Percentiles rank a stretch among this genome's conserved stretches.
phyloP scores from a whole-genome alignment of 2,797 vertebrate species.

The Epinephelus coioides region DNA sequence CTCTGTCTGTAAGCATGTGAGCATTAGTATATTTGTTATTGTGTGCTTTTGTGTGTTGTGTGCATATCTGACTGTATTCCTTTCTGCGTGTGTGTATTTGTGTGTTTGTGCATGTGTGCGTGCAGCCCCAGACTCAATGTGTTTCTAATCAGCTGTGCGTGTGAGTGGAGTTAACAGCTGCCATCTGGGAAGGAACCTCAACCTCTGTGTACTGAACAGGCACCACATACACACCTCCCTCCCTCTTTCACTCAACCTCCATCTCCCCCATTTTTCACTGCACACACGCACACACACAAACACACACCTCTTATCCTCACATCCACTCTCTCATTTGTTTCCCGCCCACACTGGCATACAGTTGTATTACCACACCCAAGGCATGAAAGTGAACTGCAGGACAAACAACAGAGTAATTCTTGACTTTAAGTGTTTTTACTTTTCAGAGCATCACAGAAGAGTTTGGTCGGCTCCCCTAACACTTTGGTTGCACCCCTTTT shows the following conservation, averaged over 20 bases:
- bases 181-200: conserved; percentile 87
- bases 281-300: conserved; percentile 33
- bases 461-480: not conserved
- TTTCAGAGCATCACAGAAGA: not conserved
- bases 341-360: conserved; percentile 74
- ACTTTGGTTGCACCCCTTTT: not conserved
- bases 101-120: conserved; percentile 72
- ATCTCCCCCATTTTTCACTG: conserved; percentile 44
- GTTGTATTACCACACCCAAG: conserved; percentile 73
- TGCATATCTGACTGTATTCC: conserved; percentile 29
- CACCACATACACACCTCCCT: conserved; percentile 62
- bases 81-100: conserved; percentile 41
- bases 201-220: conserved; percentile 83
- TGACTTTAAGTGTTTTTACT: conserved; percentile 9
- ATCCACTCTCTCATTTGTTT: conserved; percentile 63
- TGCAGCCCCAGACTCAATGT: conserved; percentile 85
- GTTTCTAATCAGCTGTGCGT: conserved; percentile 89
- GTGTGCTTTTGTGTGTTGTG: conserved; percentile 54
- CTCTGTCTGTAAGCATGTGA: conserved; percentile 53
- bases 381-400: conserved; percentile 58
- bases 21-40: conserved; percentile 49
- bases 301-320: conserved; percentile 60
- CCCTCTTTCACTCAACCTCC: conserved; percentile 43
- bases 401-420: conserved; percentile 22
- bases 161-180: conserved; percentile 88